Conservation (phyloP, 2,113 vertebrate species). For the Neoarius graeffei region DNA sequence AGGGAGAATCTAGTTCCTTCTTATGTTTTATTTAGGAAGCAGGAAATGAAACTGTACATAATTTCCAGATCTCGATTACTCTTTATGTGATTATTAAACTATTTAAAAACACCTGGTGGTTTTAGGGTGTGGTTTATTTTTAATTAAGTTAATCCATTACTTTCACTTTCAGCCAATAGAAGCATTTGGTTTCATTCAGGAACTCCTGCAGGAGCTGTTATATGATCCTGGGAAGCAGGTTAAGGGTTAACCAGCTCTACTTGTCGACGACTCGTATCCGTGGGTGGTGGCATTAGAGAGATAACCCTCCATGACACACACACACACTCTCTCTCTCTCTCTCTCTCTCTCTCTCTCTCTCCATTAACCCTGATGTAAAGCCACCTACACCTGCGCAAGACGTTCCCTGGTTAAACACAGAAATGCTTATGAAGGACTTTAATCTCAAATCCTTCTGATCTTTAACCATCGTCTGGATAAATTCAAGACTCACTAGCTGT, state of each 20-base stretch:
- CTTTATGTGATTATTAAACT: not conserved
- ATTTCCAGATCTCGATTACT: not conserved
- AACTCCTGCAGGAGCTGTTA: conserved; percentile 30
- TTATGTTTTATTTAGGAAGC: not conserved
- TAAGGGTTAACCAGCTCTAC: conserved; percentile 62
- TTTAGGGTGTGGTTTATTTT: not conserved
- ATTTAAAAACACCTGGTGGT: not conserved
- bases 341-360: conserved; percentile 16
- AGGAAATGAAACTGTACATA: not conserved
- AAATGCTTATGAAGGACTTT: not conserved
- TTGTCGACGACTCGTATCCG: conserved; percentile 52
- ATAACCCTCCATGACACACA: conserved; percentile 44
- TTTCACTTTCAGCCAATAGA: not conserved
- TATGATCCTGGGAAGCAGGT: conserved; percentile 46
- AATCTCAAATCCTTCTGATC: not conserved
- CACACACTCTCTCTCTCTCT: conserved; percentile 10
- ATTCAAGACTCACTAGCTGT: not conserved
- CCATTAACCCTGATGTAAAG: conserved; percentile 42
- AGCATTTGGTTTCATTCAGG: not conserved
- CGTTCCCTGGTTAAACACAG: not conserved
- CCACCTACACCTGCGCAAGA: conserved; percentile 19
- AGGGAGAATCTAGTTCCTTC: not conserved
- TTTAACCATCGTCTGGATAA: not conserved
- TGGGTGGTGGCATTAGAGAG: conserved; percentile 50
- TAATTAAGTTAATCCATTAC: not conserved